phyloP scores from a whole-genome alignment of 2,797 vertebrate genomes.

The Trematomus bernacchii region DNA sequence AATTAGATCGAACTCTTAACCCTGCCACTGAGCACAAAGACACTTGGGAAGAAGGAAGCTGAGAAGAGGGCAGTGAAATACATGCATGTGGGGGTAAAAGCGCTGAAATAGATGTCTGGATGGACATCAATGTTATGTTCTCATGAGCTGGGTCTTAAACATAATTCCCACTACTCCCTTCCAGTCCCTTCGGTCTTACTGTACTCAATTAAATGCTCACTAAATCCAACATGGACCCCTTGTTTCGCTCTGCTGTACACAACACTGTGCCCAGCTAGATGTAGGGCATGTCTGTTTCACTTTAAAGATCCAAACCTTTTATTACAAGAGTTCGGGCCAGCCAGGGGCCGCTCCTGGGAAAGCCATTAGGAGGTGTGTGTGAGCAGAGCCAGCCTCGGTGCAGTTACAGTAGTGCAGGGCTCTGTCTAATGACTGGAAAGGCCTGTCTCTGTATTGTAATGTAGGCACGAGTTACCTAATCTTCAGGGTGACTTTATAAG shows the following conservation, averaged over 20 bases:
- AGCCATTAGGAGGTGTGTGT: conserved; percentile 82
- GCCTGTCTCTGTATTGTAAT: conserved; percentile 50
- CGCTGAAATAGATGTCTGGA: conserved; percentile 48
- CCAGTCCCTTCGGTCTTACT: conserved; percentile 16
- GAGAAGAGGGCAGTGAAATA: conserved; percentile 46
- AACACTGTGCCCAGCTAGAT: conserved; percentile 56
- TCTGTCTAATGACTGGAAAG: conserved; percentile 69
- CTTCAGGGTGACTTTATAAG: conserved; percentile 75
- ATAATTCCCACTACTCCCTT: conserved; percentile 8
- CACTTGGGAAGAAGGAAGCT: conserved; percentile 13
- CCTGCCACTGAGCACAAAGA: conserved; percentile 33
- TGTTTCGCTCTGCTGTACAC: conserved; percentile 27
- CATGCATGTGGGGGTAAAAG: conserved; percentile 39
- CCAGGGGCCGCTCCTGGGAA: conserved; percentile 68
- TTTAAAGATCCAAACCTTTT: conserved; percentile 64
- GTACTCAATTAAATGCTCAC: conserved; percentile 21
- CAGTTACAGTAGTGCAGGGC: conserved; percentile 63
- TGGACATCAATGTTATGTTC: conserved; percentile 45
- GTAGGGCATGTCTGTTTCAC: conserved; percentile 56
- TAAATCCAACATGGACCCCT: conserved; percentile 37
- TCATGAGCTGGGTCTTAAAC: conserved; percentile 41
- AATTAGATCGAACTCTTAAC: conserved; percentile 57
- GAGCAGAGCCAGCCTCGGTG: conserved; percentile 72
- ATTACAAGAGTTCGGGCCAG: conserved; percentile 49
- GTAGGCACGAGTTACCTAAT: conserved; percentile 63